A percentile compares a stretch with the other conserved stretches of the same genome.
phyloP scores from a whole-genome alignment of 1,140 invertebrate genomes.

The Cylas formicarius region DNA sequence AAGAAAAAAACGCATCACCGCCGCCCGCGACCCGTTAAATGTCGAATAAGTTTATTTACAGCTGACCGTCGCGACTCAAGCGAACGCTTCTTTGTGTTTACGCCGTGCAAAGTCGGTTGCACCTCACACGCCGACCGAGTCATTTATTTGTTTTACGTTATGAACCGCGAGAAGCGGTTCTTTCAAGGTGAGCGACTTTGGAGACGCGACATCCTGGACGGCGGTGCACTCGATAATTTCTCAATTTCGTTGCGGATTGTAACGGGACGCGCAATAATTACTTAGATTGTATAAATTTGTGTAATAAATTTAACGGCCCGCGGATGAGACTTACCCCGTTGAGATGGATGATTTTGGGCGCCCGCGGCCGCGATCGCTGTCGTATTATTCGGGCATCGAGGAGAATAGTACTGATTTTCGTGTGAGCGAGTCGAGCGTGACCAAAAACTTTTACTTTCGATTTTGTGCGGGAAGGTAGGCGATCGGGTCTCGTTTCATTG shows the following conservation, averaged over 20 bases:
- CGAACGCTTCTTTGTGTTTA: constrained; percentile 2
- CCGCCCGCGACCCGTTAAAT: background rate
- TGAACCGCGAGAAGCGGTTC: too few species aligned
- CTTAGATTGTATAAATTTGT: background rate
- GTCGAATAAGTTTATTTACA: constrained; percentile 7
- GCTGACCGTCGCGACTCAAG: constrained; percentile 4
- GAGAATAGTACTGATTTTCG: constrained; percentile 14
- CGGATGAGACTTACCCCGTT: constrained; percentile 11
- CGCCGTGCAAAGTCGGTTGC: too few species aligned
- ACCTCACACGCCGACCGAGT: too few species aligned
- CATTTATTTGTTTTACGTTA: too few species aligned
- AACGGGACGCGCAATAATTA: constrained; percentile 14
- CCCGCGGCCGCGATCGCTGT: too few species aligned
- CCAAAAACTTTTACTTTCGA: constrained; percentile 19
- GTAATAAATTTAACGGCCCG: constrained; percentile 3
- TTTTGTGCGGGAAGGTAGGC: constrained; percentile 18
- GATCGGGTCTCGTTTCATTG: constrained; percentile 17
- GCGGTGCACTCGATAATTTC: too few species aligned
- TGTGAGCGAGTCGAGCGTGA: constrained; percentile 6
- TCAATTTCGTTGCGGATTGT: too few species aligned
- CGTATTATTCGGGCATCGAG: too few species aligned
- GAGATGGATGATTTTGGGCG: too few species aligned
- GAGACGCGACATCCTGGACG: too few species aligned
- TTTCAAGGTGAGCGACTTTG: too few species aligned
- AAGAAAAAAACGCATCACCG: background rate